Evolutionary conservation across 2,797 vertebrate genomes (phyloP), one percentile per base, ranked within the genome.

Genomic region (Intellagama lesueurii): DNA sequence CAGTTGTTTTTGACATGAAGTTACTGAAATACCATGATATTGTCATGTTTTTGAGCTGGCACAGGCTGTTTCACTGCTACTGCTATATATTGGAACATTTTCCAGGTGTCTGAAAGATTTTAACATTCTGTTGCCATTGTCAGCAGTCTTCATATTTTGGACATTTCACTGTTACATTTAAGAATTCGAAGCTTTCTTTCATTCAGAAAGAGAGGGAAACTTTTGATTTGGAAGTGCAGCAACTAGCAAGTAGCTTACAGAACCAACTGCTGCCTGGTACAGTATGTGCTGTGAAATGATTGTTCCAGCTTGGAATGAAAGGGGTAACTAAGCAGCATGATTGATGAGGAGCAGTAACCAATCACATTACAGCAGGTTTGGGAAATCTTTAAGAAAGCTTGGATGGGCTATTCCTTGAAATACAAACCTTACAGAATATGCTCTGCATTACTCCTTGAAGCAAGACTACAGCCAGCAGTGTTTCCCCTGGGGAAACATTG

Each of bases 221-320:
- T 87, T 90, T 95, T 87, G 91, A 83, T 89, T 93, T 91, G 91
- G 84, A 77, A 81, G 4, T 78, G 81, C 9, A 56, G 52, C 52
- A 0, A 3, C 52, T 14, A 82, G 94, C 93, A 94, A 88, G 90
- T 88, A 73, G 91, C 92, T 94, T 91, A 91, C 91, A 95, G 93
- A 94, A 94, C 92, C 89, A 87, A 35, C 83, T 95, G 87, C 87
- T 95, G 87, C 90, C 90, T 84, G 0, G 94, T 94, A 95, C 95
- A 91, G 94, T 93, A 96, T 94, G 85, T 95, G 91, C 95, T 94
- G 94, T 96, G 95, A 94, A 95, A 89, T 72, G 90, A 92, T 92
- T 94, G 90, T 91, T 93, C 94, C 88, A 30, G 77, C 5, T 87
- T 91, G 92, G 91, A 89, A 93, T 95, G 94, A 95, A 88, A 95